A percentile compares a stretch with the other conserved stretches of the same genome.
These are phyloP conservation scores for Trachelus tabidus DNA, from an alignment of 2,888 invertebrate genomes.

Conservation along the genomic window DNA sequence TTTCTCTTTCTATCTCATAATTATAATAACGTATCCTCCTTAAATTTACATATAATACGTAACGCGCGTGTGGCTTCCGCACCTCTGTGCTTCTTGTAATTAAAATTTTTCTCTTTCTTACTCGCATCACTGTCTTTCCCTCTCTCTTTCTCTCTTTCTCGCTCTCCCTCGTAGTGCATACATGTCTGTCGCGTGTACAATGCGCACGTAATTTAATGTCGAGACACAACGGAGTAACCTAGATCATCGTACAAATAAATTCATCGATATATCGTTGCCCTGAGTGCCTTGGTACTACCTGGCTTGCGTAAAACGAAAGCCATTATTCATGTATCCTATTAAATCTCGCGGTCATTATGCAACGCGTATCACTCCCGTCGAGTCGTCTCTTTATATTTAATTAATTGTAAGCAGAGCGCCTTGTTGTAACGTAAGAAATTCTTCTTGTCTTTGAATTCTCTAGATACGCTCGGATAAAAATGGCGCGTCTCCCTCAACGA, in stretches of 20 bases:
- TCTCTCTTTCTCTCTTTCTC: neutral
- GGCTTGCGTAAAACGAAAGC: slow-evolving; percentile 44
- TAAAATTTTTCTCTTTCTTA: no score
- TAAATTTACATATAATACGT: neutral
- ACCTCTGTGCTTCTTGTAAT: no score
- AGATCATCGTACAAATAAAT: slow-evolving; percentile 54
- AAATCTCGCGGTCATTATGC: neutral
- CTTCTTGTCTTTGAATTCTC: neutral
- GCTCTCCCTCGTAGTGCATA: slow-evolving; percentile 11
- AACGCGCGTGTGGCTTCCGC: neutral
- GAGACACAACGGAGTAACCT: slow-evolving; percentile 46
- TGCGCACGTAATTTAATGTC: slow-evolving; percentile 29
- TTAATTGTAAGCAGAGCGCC: neutral
- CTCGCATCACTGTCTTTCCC: slow-evolving; percentile 1
- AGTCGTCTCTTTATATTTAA: neutral
- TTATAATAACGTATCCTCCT: neutral
- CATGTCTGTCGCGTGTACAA: slow-evolving; percentile 26
- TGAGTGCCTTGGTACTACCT: slow-evolving; percentile 56
- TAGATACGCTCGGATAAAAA: neutral
- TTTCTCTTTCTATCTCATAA: neutral
- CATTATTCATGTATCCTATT: slow-evolving; percentile 9
- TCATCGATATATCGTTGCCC: slow-evolving; percentile 56
- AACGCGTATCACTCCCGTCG: neutral
- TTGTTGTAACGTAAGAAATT: neutral
- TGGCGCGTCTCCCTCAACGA: neutral